Conservation (phyloP, 1,140 invertebrate species). For the Aradophagus sp. region DNA sequence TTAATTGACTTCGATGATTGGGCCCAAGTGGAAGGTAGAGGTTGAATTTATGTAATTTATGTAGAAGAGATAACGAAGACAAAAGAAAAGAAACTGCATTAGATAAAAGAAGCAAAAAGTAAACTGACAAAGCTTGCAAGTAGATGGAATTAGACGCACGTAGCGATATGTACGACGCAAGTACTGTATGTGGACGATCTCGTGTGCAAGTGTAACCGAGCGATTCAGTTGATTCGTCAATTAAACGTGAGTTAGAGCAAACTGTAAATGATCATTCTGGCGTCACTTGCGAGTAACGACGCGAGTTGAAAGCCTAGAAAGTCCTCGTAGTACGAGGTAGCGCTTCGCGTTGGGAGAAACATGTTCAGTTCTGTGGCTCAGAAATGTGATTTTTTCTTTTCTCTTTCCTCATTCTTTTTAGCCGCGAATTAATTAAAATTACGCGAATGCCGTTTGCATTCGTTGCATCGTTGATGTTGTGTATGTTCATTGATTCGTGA, state of each 20-base stretch:
- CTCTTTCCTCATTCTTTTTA: constrained; percentile 7
- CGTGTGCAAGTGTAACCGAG: constrained; percentile 29
- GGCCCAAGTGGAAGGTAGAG: too few relatives aligned
- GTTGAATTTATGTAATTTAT: too few relatives aligned
- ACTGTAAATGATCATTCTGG: constrained; percentile 13
- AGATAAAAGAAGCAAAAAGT: neutral
- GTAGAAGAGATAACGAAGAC: too few relatives aligned
- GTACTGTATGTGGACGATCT: constrained; percentile 32
- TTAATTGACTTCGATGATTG: too few relatives aligned
- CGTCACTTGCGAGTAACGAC: constrained; percentile 14
- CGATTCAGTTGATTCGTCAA: constrained; percentile 14
- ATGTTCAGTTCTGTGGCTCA: constrained; percentile 9
- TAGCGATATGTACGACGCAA: constrained; percentile 29
- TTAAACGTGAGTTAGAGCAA: constrained; percentile 6
- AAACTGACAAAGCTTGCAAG: constrained; percentile 2
- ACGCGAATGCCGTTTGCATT: constrained; percentile 14
- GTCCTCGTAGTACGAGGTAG: constrained; percentile 3
- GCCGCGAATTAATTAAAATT: constrained; percentile 16
- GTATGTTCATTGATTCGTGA: constrained; percentile 32
- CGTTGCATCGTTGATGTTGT: constrained; percentile 23
- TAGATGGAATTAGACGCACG: constrained; percentile 23
- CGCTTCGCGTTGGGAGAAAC: constrained; percentile 10
- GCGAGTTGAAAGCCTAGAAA: constrained; percentile 1
- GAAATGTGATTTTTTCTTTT: constrained; percentile 2
- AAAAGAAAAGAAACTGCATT: neutral